Evolutionary conservation across 2,113 vertebrate genomes (phyloP).

Genomic region (Phocoena sinus): DNA sequence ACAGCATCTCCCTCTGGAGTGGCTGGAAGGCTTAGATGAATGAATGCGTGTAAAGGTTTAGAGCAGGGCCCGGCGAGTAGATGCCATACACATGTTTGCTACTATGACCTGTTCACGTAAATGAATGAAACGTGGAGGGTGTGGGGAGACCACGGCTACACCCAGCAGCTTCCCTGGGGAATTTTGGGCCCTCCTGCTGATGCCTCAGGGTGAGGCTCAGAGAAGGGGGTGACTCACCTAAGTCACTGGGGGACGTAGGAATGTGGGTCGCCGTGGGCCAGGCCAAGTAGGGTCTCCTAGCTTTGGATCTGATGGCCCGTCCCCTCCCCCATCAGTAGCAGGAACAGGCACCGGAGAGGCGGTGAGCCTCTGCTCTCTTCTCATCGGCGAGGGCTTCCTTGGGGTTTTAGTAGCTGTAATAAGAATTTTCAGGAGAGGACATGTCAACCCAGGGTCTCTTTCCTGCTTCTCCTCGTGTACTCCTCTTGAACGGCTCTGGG

Average conservation of each 20-base stretch:
- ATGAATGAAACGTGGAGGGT: rapidly evolving
- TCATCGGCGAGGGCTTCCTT: rapidly evolving
- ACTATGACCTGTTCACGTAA: background rate
- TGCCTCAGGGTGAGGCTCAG: background rate
- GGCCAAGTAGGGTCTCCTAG: background rate
- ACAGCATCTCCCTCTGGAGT: background rate
- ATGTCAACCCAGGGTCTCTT: background rate
- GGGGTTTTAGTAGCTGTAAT: background rate
- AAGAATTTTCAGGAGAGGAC: too few relatives aligned
- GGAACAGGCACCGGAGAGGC: rapidly evolving
- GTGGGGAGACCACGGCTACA: rapidly evolving
- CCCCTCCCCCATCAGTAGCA: rapidly evolving
- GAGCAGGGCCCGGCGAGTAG: background rate
- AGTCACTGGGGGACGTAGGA: background rate
- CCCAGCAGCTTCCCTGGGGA: background rate
- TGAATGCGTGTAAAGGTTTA: background rate
- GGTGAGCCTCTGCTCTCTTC: rapidly evolving
- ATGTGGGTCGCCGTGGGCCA: rapidly evolving
- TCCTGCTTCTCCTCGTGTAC: background rate
- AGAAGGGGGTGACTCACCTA: too few relatives aligned
- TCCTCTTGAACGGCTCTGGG: background rate
- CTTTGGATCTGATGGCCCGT: too few relatives aligned
- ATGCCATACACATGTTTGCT: background rate
- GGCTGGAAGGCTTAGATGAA: background rate
- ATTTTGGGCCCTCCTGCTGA: background rate